Percentiles rank a stretch among this genome's conserved stretches.
Conservation (phyloP, 2,113 vertebrate genomes). For the pig (Sus scrofa) region T2T-Sscrofa CM000824.6:121627001-121627500, state of each 20-base stretch:
- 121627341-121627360: slow-evolving; percentile 26
- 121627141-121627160: not conserved
- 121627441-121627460: not conserved
- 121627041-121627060: slow-evolving; percentile 96
- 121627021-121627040: slow-evolving; percentile 98
- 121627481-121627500: not conserved
- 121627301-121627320: not conserved
- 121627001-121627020: slow-evolving; percentile 92
- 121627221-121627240: not conserved
- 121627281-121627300: not conserved
- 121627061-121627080: slow-evolving; percentile 95
- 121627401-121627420: not conserved
- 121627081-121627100: not conserved
- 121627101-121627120: not conserved
- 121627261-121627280: not conserved
- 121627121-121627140: slow-evolving; percentile 6
- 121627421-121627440: slow-evolving; percentile 17
- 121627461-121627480: slow-evolving; percentile 27
- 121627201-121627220: not conserved
- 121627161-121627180: not conserved
- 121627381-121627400: not conserved
- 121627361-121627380: not conserved
- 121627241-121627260: not conserved
- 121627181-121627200: not conserved
- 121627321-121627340: not conserved